phyloP scores from a whole-genome alignment of 2,113 vertebrate species.

The Damaliscus lunatus region DNA sequence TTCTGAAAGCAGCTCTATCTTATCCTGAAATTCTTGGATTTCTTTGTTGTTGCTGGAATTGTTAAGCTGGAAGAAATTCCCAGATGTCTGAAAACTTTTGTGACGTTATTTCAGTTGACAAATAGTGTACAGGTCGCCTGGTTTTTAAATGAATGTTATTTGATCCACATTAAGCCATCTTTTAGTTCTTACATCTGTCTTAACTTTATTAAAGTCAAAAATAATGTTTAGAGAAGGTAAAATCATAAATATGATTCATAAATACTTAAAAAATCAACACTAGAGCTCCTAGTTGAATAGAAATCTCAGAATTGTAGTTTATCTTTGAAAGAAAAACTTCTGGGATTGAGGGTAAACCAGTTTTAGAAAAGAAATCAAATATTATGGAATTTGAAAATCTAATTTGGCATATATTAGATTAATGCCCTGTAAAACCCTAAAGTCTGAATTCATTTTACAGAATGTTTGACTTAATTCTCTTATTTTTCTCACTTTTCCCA shows the following conservation, averaged over 20 bases:
- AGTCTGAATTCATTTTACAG: constrained; percentile 70
- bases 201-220: constrained; percentile 75
- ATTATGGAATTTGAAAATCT: constrained; percentile 70
- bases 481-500: constrained; percentile 47
- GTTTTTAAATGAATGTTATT: constrained; percentile 53
- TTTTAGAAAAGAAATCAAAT: constrained; percentile 76
- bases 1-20: background rate
- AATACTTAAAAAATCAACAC: constrained; percentile 65
- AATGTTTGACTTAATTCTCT: constrained; percentile 69
- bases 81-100: constrained; percentile 52
- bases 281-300: constrained; percentile 57
- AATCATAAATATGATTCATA: constrained; percentile 73
- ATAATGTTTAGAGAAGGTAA: constrained; percentile 72
- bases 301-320: constrained; percentile 70
- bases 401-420: constrained; percentile 71
- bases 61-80: constrained; percentile 13
- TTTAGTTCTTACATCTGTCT: constrained; percentile 59
- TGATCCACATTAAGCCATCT: constrained; percentile 58
- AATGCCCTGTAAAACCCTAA: constrained; percentile 56
- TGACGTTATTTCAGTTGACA: constrained; percentile 61
- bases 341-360: constrained; percentile 70
- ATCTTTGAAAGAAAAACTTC: constrained; percentile 75
- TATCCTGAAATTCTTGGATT: background rate
- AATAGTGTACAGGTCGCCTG: background rate
- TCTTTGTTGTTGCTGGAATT: background rate